Evolutionary conservation across 1,140 invertebrate species (phyloP).

Genomic region (Sycophila sp.): DNA sequence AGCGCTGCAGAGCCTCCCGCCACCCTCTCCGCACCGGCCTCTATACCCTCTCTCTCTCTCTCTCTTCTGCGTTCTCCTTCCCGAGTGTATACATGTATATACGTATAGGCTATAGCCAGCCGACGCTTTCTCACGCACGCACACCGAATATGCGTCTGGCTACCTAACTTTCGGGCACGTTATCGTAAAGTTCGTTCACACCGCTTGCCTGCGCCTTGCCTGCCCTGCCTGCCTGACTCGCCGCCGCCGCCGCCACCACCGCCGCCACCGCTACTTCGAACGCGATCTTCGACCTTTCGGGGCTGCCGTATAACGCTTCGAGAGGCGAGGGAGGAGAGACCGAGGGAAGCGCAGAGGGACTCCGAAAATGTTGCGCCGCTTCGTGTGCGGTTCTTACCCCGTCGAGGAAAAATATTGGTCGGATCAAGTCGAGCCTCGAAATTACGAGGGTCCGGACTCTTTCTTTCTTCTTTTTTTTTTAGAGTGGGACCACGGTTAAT

Average conservation of each 20-base stretch:
- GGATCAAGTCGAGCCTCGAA: constrained; percentile 1
- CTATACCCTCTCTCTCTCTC: not conserved
- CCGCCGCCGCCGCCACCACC: constrained; percentile 1
- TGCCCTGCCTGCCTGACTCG: not conserved
- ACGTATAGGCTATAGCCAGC: not conserved
- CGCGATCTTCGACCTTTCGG: constrained; percentile 39
- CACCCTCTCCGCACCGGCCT: not conserved
- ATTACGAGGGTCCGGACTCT: not conserved
- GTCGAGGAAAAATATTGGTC: constrained; percentile 19
- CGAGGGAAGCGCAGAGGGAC: constrained; percentile 14
- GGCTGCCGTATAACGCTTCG: not conserved
- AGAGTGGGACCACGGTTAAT: not conserved
- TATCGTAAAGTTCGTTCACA: constrained; percentile 58
- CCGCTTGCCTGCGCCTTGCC: constrained; percentile 24
- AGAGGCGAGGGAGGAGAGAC: not conserved
- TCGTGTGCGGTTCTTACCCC: constrained; percentile 3
- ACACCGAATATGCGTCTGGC: constrained; percentile 56
- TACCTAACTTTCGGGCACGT: constrained; percentile 42
- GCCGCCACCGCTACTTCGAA: constrained; percentile 16
- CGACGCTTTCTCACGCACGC: constrained; percentile 45
- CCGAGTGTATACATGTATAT: not conserved
- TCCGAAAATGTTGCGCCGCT: constrained; percentile 23
- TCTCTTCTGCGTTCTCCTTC: not conserved
- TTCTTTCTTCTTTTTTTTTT: not conserved
- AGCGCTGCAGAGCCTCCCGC: not conserved